A percentile compares a stretch with the other conserved stretches of the same genome.
Conservation (phyloP, 1,140 invertebrate species). For the Coenobita brevimanus region DNA sequence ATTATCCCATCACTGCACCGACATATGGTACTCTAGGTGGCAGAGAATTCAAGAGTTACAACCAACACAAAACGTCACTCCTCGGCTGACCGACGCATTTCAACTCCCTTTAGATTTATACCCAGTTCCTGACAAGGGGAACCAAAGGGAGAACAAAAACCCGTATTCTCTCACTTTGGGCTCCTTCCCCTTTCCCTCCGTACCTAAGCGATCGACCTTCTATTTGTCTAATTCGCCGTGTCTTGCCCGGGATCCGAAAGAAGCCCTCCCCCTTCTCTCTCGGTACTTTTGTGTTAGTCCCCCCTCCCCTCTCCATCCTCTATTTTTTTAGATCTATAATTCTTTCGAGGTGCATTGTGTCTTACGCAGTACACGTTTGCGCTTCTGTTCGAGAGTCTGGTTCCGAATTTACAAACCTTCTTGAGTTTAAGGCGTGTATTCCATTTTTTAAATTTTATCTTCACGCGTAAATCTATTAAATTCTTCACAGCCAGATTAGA, state of each 20-base stretch:
- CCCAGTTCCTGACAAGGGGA: conserved; percentile 38
- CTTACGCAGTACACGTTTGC: no score
- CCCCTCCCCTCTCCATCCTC: no score
- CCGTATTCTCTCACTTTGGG: conserved; percentile 14
- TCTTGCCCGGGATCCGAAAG: conserved; percentile 14
- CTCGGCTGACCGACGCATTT: neutral
- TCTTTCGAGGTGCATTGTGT: neutral
- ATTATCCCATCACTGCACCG: no score
- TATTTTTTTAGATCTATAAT: neutral
- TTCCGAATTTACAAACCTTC: no score
- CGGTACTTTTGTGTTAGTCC: no score
- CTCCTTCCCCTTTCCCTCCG: conserved; percentile 28
- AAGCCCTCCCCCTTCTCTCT: neutral
- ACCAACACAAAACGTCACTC: neutral
- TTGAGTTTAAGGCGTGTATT: no score
- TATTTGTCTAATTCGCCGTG: conserved; percentile 44
- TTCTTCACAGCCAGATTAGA: no score
- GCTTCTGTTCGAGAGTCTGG: no score
- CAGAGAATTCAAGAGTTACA: no score
- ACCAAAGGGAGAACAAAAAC: conserved; percentile 32
- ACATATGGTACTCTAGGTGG: no score
- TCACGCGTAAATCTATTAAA: no score
- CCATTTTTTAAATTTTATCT: no score
- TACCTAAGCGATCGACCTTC: conserved; percentile 26
- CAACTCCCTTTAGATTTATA: conserved; percentile 34